Evolutionary conservation across 35 echinoderm and acorn worm genomes (phyloP), one percentile per base, ranked within the genome.

Genomic region (Amphiura filiformis): DNA sequence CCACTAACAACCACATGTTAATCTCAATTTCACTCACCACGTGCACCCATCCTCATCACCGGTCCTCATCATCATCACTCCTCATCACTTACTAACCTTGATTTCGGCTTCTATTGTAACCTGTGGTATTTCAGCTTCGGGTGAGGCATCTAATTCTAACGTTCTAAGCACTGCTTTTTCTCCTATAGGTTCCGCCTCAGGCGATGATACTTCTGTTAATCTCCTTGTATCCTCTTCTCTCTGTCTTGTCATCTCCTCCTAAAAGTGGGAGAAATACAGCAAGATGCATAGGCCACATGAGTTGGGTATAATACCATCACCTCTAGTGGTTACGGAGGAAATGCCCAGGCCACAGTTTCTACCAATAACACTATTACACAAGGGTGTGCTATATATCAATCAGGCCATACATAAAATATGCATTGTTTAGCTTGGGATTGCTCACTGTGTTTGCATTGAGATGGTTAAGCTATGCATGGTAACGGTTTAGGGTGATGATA

Each of bases 191-290:
- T 83, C 52, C n/a, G 40, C 81, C 33, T 80, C 38, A 3, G 78
- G 33, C 23, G 11, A 32, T 22, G n/a, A 49, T 39, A 83, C 93
- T 31, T 86, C 83, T 28, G 80, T 86, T 90, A 94, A 90, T 32
- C 84, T 82, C 65, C 81, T 86, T 1, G 93, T 94, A 34, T 86
- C 93, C 36, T 94, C 88, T 64, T 94, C 93, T 76, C 88, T 88
- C 65, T 94, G 93, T 84, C 64, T 82, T 80, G 88, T 94, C 88
- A 94, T 87, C 30, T 84, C 93, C 76, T 94, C 93, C 93, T 94
- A 56, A 34, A 57, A n/a, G n/a, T n/a, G 38, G n/a, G 78, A 28
- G 37, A 31, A 30, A 77, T 80, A 80, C 14, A 86, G 13, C 15
- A 32, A 34, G 49, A 15, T 35, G 32, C 1, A 32, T 7, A 52